A percentile compares a stretch with the other conserved stretches of the same genome.
Evolutionary conservation across 2,797 vertebrate genomes (phyloP).

Genomic region (Cuculus canorus): DNA sequence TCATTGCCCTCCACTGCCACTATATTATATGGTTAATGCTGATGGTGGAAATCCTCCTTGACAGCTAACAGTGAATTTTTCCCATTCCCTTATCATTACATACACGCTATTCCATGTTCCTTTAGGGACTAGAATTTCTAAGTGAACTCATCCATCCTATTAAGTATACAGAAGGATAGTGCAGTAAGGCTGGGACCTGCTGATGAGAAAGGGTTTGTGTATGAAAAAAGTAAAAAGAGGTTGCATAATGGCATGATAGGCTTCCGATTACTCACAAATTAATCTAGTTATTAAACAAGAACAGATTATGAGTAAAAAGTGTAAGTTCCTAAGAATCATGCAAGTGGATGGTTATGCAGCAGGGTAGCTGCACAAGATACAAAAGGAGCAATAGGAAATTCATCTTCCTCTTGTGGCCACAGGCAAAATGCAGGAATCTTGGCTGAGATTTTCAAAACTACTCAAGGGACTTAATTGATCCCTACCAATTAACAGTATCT

Average conservation of each 20-base stretch:
- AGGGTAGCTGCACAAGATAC: neutral
- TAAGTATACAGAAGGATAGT: neutral
- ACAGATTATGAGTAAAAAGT: neutral
- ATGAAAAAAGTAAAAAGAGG: neutral
- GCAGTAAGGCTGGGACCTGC: neutral
- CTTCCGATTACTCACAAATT: neutral
- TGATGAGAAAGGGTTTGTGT: neutral
- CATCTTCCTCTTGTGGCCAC: neutral
- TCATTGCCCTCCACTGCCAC: slow-evolving; percentile 84
- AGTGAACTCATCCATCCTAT: neutral
- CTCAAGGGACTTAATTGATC: neutral
- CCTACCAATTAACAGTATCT: neutral
- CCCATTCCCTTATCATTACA: slow-evolving; percentile 62
- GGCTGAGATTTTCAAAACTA: neutral
- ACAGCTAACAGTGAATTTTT: slow-evolving; percentile 76
- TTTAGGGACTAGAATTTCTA: slow-evolving; percentile 39
- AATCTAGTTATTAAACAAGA: neutral
- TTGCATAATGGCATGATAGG: neutral
- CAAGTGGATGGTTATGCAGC: neutral
- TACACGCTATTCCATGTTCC: neutral
- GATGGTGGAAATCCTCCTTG: slow-evolving; percentile 82
- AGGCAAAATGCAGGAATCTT: neutral
- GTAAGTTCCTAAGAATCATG: neutral
- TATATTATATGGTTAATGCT: slow-evolving; percentile 82
- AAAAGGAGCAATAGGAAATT: neutral